These are phyloP conservation scores for Streptopelia turtur DNA, from an alignment of 2,797 vertebrate genomes.

Conservation along the genomic window DNA sequence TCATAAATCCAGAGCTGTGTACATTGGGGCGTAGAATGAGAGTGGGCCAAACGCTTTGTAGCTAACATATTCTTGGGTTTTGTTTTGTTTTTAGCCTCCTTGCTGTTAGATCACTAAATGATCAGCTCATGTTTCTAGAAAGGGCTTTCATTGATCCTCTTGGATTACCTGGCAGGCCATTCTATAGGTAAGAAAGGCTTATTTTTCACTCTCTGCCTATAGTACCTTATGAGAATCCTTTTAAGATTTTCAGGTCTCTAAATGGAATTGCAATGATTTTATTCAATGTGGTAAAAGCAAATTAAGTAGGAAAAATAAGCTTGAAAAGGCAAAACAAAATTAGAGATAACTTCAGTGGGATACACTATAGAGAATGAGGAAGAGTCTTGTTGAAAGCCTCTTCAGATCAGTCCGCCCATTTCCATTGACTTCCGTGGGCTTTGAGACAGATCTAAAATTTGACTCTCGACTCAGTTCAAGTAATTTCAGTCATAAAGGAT, in stretches of 20 bases:
- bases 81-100: slow-evolving; percentile 77
- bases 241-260: background rate
- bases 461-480: background rate
- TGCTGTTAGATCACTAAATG: slow-evolving; percentile 88
- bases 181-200: slow-evolving; percentile 86
- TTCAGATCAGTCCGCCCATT: background rate
- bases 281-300: background rate
- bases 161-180: slow-evolving; percentile 90
- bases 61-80: background rate
- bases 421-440: background rate
- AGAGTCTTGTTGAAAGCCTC: background rate
- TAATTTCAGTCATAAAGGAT: background rate
- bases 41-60: background rate
- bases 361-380: background rate
- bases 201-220: background rate
- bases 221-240: background rate
- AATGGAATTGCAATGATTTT: background rate
- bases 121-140: slow-evolving; percentile 95
- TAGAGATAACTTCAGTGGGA: background rate
- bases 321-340: background rate
- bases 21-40: background rate
- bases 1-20: background rate
- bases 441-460: background rate
- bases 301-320: background rate
- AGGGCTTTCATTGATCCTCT: slow-evolving; percentile 93